Evolutionary conservation across 2,888 invertebrate genomes (phyloP).

Genomic region (Lysandra coridon): DNA sequence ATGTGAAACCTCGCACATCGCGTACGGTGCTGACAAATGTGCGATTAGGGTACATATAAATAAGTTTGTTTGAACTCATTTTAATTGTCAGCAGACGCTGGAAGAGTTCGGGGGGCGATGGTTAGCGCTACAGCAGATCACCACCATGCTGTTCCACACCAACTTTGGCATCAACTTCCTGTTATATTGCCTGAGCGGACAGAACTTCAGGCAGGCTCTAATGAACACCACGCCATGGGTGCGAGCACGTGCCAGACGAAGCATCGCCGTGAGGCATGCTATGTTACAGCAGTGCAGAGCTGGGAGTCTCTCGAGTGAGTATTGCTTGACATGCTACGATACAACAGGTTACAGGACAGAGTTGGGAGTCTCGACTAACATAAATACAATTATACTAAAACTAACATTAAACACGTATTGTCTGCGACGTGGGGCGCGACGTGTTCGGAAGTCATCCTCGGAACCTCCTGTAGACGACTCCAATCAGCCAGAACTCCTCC

Average conservation of each 20-base stretch:
- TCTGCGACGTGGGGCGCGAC: too few species aligned
- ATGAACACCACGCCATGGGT: constrained; percentile 52
- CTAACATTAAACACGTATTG: too few species aligned
- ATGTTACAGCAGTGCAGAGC: constrained; percentile 44
- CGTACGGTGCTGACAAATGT: neutral
- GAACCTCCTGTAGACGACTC: too few species aligned
- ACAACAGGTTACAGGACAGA: constrained; percentile 41
- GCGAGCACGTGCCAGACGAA: constrained; percentile 41
- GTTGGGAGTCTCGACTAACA: constrained; percentile 46
- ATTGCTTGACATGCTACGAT: constrained; percentile 37
- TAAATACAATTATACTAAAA: too few species aligned
- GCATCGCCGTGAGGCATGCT: constrained; percentile 40
- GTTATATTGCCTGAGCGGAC: constrained; percentile 89
- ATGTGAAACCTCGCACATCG: too few species aligned
- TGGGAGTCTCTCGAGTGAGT: constrained; percentile 59
- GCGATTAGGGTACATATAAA: neutral
- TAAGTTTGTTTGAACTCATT: neutral
- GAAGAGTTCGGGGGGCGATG: constrained; percentile 61
- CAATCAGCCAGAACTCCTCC: too few species aligned
- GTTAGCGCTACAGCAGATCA: constrained; percentile 82
- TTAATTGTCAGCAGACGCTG: constrained; percentile 46
- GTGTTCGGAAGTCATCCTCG: too few species aligned
- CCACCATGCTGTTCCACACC: constrained; percentile 86
- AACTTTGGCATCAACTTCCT: constrained; percentile 92
- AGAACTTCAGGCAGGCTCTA: constrained; percentile 86